These are phyloP conservation scores for Chrysaora quinquecirrha DNA, from an alignment of 30 jellyfish, hydroid and myxozoan species.

Conservation along the genomic window DNA sequence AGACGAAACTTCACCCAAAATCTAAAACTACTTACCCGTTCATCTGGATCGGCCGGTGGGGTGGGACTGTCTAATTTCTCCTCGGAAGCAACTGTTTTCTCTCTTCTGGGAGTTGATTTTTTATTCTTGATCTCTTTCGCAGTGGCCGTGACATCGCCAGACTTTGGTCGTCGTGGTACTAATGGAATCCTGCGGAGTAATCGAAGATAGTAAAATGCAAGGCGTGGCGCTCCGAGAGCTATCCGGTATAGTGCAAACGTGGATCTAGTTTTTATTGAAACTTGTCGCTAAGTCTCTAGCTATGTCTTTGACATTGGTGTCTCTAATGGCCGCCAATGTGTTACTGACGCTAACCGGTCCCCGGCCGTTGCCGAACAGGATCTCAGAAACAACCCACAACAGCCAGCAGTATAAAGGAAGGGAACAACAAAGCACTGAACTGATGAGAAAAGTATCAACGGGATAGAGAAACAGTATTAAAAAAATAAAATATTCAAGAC, in stretches of 20 bases:
- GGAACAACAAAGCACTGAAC: neutral
- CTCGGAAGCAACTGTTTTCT: slow-evolving; percentile 55
- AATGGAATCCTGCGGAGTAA: slow-evolving; percentile 66
- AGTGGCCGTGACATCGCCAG: slow-evolving; percentile 70
- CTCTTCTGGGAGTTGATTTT: slow-evolving; percentile 83
- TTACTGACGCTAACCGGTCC: too few relatives aligned
- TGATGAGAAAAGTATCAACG: neutral
- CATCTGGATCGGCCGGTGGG: slow-evolving; percentile 84
- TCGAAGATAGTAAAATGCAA: too few relatives aligned
- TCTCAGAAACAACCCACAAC: too few relatives aligned
- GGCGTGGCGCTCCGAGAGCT: too few relatives aligned
- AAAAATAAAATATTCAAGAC: neutral
- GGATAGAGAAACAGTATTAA: neutral
- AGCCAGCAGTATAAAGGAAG: too few relatives aligned
- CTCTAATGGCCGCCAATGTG: too few relatives aligned
- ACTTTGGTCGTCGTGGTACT: slow-evolving; percentile 76
- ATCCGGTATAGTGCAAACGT: too few relatives aligned
- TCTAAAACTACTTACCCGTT: slow-evolving; percentile 79
- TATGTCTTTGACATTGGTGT: too few relatives aligned
- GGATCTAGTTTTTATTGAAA: too few relatives aligned
- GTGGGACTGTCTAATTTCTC: slow-evolving; percentile 81
- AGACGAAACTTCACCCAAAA: too few relatives aligned
- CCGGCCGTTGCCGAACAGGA: too few relatives aligned
- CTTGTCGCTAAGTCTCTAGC: too few relatives aligned
- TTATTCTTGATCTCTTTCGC: slow-evolving; percentile 59